Evolutionary conservation across 2,797 vertebrate genomes (phyloP).

Genomic region (Danio kyathit): DNA sequence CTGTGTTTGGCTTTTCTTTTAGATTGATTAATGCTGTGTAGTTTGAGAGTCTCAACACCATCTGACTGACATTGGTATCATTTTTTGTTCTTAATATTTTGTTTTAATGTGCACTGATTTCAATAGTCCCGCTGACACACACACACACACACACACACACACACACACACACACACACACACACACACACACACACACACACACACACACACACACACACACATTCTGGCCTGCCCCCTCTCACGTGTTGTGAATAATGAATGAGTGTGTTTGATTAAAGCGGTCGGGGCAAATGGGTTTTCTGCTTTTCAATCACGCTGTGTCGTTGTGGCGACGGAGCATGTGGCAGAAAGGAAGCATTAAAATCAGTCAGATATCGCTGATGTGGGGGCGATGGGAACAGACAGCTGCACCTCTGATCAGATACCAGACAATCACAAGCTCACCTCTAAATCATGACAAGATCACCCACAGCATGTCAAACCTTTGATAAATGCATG

Average conservation of each 20-base stretch:
- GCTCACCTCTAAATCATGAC: conserved; percentile 18
- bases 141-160: conserved; percentile 36
- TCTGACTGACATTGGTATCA: not conserved
- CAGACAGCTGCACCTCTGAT: conserved; percentile 35
- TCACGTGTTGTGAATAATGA: conserved; percentile 76
- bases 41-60: not conserved
- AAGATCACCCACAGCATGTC: not conserved
- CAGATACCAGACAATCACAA: conserved; percentile 25
- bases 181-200: not conserved
- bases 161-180: conserved; percentile 41
- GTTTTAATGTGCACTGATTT: not conserved
- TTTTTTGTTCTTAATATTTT: conserved; percentile 30
- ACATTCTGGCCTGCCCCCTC: conserved; percentile 65
- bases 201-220: conserved; percentile 27
- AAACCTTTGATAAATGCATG: not conserved
- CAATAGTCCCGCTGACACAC: not conserved
- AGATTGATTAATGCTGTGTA: not conserved
- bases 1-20: conserved; percentile 15
- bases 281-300: conserved; percentile 57
- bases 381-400: conserved; percentile 20
- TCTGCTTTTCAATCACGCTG: conserved; percentile 60
- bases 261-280: conserved; percentile 74
- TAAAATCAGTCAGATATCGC: conserved; percentile 31
- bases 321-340: conserved; percentile 54
- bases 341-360: conserved; percentile 47